Conservation (phyloP, 2,797 vertebrate genomes). For the Perodicticus potto region DNA sequence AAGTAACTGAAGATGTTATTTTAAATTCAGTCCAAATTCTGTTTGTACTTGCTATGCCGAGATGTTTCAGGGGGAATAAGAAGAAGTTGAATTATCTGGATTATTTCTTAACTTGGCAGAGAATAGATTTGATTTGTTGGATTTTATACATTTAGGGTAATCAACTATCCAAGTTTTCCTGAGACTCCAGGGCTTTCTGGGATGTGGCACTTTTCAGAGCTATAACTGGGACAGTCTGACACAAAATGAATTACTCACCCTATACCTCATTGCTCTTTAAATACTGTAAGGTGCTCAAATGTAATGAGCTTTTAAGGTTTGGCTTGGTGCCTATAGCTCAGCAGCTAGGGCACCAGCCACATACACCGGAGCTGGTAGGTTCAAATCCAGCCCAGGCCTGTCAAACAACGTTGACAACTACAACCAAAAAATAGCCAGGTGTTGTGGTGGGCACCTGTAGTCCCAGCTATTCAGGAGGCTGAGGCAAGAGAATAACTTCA, state of each 20-base stretch:
- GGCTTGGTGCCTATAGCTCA: no score
- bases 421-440: no score
- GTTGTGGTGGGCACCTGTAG: no score
- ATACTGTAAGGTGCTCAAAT: neutral
- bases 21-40: conserved; percentile 27
- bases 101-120: conserved; percentile 5
- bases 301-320: neutral
- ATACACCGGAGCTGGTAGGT: no score
- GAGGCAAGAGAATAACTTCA: no score
- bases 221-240: neutral
- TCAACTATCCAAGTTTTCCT: neutral
- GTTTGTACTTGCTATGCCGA: neutral
- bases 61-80: neutral
- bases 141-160: neutral
- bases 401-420: no score
- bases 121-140: neutral
- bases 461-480: no score
- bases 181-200: neutral
- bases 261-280: neutral
- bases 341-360: no score
- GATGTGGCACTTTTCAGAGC: neutral
- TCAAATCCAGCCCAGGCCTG: no score
- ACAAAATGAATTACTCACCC: neutral
- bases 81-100: neutral
- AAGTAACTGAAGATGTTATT: neutral